Base-by-base conservation (phyloP, 2,113 vertebrate species). In the Calidris pugnax region DNA sequence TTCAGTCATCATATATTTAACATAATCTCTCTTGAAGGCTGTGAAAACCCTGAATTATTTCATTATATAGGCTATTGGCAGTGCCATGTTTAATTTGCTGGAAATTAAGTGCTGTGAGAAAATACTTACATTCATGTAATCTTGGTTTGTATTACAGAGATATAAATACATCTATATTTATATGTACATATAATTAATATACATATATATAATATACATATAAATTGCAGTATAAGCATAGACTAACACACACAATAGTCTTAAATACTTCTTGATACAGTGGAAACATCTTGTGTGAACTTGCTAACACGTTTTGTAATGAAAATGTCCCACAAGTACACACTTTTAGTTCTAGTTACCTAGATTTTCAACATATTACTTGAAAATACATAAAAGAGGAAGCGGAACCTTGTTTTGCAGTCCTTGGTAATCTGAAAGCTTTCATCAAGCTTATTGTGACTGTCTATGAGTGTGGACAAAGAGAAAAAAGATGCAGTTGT, bases 21-120 rank as follows among this genome's bases (percentile, higher is more conserved):
- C 11, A 5, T 92, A 83, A 84, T 73, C 51, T 43, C 66, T 89
- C 24, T 76, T 7, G 35, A 94, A 86, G 59, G 68, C 89, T 94
- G 80, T 77, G 77, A 84, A 94, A 95, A 51, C 47, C 48, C 45
- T 69, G 63, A 73, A 53, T 93, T 92, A 76, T 80, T 97, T 79
- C 24, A 72, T 72, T 68, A 66, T 17, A 37, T 48, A 27, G 33
- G 35, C 69, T 95, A 80, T 80, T 0, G 1, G 59, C 47, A 45
- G 27, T 69, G 50, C 59, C 53, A 30, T 19, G 2, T 91, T 86
- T 86, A 80, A 87, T 84, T 95, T 93, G 53, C 77, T 91, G 67
- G 76, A 57, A 94, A 86, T 90, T 48, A 80, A 92, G 19, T 53
- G 68, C 83, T 86, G 27, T 66, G 91, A 90, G 55, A 60, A 79